These are phyloP conservation scores for Aurelia sp. DNA, from an alignment of 30 jellyfish, hydroid and myxozoan genomes.

Conservation along the genomic window DNA sequence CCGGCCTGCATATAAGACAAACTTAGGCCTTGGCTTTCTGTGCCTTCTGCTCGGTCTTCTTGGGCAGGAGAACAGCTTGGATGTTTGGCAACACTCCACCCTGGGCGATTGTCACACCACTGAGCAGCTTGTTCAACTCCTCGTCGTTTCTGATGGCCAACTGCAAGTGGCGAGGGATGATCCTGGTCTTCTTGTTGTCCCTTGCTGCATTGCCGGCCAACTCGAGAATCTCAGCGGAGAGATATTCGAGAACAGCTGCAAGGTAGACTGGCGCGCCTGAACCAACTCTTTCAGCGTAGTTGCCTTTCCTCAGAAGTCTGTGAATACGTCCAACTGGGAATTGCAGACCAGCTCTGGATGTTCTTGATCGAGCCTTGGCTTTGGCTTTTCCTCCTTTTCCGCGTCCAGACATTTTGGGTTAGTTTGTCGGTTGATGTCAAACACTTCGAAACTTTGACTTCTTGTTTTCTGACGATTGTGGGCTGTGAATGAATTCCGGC, in stretches of 20 bases:
- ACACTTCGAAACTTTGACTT: too few species aligned
- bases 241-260: constrained; percentile 95
- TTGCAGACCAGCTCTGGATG: constrained; percentile 94
- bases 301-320: constrained; percentile 84
- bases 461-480: too few species aligned
- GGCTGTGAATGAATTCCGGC: too few species aligned
- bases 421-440: background rate
- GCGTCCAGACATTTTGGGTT: constrained; percentile 87
- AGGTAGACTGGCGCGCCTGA: constrained; percentile 96
- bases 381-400: constrained; percentile 94
- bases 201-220: constrained; percentile 99
- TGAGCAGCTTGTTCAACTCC: constrained; percentile 88
- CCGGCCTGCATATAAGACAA: too few species aligned
- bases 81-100: constrained; percentile 98
- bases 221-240: constrained; percentile 95
- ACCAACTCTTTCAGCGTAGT: constrained; percentile 91
- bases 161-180: constrained; percentile 92
- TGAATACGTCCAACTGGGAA: constrained; percentile 96
- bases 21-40: too few species aligned
- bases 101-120: constrained; percentile 96
- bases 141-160: constrained; percentile 97
- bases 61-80: constrained; percentile 91
- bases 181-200: constrained; percentile 89
- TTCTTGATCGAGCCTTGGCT: constrained; percentile 80
- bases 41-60: constrained; percentile 74